Conservation (phyloP, 2,888 invertebrate genomes). For the Lithophane leautieri region DNA sequence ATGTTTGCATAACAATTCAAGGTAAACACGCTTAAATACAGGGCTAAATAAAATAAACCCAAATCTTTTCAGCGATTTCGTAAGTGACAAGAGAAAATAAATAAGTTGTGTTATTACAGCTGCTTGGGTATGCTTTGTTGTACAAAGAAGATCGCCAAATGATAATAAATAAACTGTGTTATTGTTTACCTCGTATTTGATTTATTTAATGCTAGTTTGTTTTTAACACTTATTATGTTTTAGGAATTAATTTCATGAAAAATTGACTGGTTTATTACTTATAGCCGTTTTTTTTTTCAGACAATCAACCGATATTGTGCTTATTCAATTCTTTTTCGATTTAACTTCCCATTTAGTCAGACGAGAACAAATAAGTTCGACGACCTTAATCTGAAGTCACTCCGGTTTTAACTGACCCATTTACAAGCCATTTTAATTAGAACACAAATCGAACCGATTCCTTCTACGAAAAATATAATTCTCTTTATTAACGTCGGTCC, state of each 20-base stretch:
- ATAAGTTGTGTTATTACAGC: conserved; percentile 50
- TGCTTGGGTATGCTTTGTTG: conserved; percentile 39
- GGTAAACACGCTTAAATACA: conserved; percentile 18
- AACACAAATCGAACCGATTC: conserved; percentile 45
- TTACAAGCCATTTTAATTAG: conserved; percentile 42
- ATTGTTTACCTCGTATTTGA: conserved; percentile 1
- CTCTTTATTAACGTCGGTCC: conserved; percentile 38
- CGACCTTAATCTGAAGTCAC: conserved; percentile 22
- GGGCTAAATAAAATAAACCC: conserved; percentile 39
- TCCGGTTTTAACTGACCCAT: conserved; percentile 31
- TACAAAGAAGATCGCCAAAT: conserved; percentile 16
- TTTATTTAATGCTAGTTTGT: background rate
- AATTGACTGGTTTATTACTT: background rate
- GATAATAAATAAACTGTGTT: conserved; percentile 4
- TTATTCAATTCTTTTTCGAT: background rate
- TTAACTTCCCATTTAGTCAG: background rate
- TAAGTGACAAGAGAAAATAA: conserved; percentile 49
- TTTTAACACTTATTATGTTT: background rate
- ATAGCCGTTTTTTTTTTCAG: background rate
- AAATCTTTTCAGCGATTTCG: conserved; percentile 46
- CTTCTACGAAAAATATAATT: conserved; percentile 48
- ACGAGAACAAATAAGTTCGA: conserved; percentile 9
- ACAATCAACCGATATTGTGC: background rate
- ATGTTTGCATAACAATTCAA: too few relatives aligned
- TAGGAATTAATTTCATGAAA: background rate